Conservation (phyloP, 2,113 vertebrate species). For the Harpagus bidentatus region DNA sequence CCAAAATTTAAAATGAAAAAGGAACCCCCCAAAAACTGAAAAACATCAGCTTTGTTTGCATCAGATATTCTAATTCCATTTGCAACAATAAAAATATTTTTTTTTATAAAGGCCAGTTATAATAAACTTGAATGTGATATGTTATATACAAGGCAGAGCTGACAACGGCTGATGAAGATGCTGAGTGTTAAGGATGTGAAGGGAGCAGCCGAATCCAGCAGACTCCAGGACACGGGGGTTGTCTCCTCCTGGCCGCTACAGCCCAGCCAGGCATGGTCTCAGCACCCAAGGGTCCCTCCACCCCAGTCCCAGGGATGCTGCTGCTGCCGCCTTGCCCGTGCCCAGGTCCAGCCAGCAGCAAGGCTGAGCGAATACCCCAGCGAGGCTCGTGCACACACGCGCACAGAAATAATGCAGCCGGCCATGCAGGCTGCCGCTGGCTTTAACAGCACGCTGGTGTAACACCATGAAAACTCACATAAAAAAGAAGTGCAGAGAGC, state of each 20-base stretch:
- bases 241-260: neutral
- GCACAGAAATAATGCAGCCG: neutral
- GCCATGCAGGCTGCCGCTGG: neutral
- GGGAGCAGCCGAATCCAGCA: neutral
- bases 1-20: neutral
- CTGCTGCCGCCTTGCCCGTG: neutral
- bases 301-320: neutral
- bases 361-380: neutral
- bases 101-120: neutral
- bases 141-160: neutral
- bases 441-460: rapidly evolving
- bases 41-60: neutral
- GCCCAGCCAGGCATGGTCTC: rapidly evolving
- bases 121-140: neutral
- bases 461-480: neutral
- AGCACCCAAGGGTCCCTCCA: neutral
- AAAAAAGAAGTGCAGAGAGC: neutral
- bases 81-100: neutral
- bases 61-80: neutral
- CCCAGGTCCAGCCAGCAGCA: neutral
- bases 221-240: neutral
- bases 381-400: neutral
- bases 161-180: neutral
- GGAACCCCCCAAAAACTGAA: neutral
- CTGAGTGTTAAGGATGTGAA: neutral